phyloP scores from a whole-genome alignment of 2,888 invertebrate genomes.

The Achlya flavicornis region DNA sequence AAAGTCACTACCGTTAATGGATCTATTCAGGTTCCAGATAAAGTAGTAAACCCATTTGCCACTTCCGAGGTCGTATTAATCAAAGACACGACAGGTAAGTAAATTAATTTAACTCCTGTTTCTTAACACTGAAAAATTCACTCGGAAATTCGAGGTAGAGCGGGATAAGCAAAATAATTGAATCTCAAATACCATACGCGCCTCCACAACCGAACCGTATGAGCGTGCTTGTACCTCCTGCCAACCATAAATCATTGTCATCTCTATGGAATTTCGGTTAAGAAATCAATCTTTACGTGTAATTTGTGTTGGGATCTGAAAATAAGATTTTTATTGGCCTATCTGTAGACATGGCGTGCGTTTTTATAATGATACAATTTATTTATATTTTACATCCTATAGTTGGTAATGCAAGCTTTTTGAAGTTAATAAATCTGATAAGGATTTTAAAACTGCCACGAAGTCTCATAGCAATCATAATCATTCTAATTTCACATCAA shows the following conservation, averaged over 20 bases:
- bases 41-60: background rate
- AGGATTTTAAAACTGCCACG: no score
- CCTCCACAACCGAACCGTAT: conserved; percentile 31
- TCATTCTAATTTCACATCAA: no score
- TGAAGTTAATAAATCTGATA: no score
- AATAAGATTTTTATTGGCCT: background rate
- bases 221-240: conserved; percentile 36
- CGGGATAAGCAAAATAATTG: conserved; percentile 57
- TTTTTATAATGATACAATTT: no score
- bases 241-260: conserved; percentile 59
- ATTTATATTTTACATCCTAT: no score
- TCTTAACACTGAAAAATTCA: conserved; percentile 33
- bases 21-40: background rate
- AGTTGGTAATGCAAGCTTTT: no score
- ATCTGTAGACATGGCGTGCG: background rate
- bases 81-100: background rate
- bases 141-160: conserved; percentile 29
- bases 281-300: background rate
- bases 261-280: conserved; percentile 22
- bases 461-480: no score
- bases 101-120: conserved; percentile 12
- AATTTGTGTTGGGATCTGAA: background rate
- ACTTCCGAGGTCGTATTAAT: conserved; percentile 1
- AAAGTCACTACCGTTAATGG: background rate
- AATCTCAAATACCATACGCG: conserved; percentile 60